Base-by-base conservation (phyloP, 2,113 vertebrate species). In the Ophthalmolycus amberensis region DNA sequence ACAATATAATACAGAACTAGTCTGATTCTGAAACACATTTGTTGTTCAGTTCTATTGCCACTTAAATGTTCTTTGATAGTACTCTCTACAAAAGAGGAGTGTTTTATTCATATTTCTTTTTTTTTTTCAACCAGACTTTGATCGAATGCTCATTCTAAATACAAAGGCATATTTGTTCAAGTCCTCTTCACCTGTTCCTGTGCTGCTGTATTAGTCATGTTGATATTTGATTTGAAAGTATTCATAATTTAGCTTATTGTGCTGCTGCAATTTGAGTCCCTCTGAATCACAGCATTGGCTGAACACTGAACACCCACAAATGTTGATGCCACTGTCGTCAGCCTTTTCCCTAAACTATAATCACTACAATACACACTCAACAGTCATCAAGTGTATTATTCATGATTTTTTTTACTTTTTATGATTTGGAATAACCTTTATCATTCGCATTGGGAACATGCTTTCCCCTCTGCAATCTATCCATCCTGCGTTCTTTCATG, bases 401-500 rank as follows among this genome's bases (percentile, higher is more conserved):
- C 32, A 78, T 79, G 12, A 56, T 8, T 14, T 32, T 79, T 38
- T 81, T 59, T 4, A 67, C 22, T 69, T 71, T 88, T 79, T 89
- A 75, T 84, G 38, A 77, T 79, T 81, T 40, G n/a, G 62, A 86
- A 59, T 78, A 85, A 84, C 85, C 86, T 87, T 56, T 77, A 71
- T 86, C n/a, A 22, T 79, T 79, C 25, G 70, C 60, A 6, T 56
- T n/a, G 75, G 74, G 81, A 82, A 82, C 74, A 25, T 46, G 60
- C 72, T 77, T 73, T 60, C 32, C 65, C 56, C 37, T 56, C 37
- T 78, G 77, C 87, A 75, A 89, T 90, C 85, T 79, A 83, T 91
- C 89, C 83, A 82, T 83, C 86, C 82, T n/a, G 75, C 84, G 77
- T 85, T 87, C 88, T 89, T 92, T 90, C 85, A 93, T 93, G 90